Percentiles rank a stretch among this genome's conserved stretches.
Conservation (phyloP, 2,888 invertebrate species). For the Quadroppia sp. region DNA sequence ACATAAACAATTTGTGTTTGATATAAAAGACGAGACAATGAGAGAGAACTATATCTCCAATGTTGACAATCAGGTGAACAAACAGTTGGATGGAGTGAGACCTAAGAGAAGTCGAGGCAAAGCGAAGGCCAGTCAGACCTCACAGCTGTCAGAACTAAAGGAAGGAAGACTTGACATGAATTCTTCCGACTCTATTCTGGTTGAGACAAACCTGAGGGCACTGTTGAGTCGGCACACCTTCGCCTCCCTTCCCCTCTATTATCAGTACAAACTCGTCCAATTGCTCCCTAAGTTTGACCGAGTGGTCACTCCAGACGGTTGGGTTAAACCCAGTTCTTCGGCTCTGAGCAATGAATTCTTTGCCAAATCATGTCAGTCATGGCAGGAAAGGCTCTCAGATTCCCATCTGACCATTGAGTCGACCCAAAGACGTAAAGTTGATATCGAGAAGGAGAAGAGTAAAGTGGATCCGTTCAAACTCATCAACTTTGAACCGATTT, state of each 20-base stretch:
- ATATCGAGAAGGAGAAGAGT: slow-evolving; percentile 86
- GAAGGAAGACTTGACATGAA: slow-evolving; percentile 68
- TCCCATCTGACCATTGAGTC: slow-evolving; percentile 95
- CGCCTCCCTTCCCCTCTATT: slow-evolving; percentile 74
- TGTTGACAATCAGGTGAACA: slow-evolving; percentile 40
- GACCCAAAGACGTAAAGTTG: slow-evolving; percentile 83
- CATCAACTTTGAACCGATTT: slow-evolving; percentile 55
- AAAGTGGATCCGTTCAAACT: slow-evolving; percentile 94
- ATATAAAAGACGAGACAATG: slow-evolving; percentile 25
- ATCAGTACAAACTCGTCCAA: slow-evolving; percentile 88
- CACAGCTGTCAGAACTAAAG: slow-evolving; percentile 27
- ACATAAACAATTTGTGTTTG: slow-evolving; percentile 14
- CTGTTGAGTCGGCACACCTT: slow-evolving; percentile 87
- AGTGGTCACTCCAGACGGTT: slow-evolving; percentile 52
- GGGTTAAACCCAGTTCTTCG: slow-evolving; percentile 63
- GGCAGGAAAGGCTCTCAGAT: slow-evolving; percentile 85
- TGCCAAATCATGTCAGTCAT: slow-evolving; percentile 87
- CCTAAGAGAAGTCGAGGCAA: slow-evolving; percentile 22
- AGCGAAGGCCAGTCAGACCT: slow-evolving; percentile 17
- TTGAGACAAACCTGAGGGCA: slow-evolving; percentile 77
- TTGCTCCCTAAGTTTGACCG: slow-evolving; percentile 86
- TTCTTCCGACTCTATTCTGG: slow-evolving; percentile 90
- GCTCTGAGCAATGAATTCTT: slow-evolving; percentile 96
- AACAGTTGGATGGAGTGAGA: slow-evolving; percentile 39
- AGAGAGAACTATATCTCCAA: slow-evolving; percentile 31